Evolutionary conservation across 2,113 vertebrate genomes (phyloP).

Genomic region (Ibidorhyncha struthersii): DNA sequence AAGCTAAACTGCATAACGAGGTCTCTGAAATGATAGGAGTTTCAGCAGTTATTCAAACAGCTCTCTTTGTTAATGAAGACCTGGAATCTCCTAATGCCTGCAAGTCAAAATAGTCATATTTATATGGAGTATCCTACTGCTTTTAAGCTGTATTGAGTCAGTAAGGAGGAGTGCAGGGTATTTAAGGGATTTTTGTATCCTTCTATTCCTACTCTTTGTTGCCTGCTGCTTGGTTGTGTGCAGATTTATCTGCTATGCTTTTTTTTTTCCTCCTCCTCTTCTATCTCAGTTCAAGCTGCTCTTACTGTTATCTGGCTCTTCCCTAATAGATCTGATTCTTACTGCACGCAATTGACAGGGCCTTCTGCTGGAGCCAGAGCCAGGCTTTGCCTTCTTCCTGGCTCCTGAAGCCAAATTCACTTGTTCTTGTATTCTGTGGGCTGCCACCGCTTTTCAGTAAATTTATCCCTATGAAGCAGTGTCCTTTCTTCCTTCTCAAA

Average conservation of each 20-base stretch:
- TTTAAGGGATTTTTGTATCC: not conserved
- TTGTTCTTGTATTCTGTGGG: not conserved
- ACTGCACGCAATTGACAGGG: not conserved
- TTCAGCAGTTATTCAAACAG: not conserved
- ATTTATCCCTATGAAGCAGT: not conserved
- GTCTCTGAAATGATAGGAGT: not conserved
- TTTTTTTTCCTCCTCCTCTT: not conserved
- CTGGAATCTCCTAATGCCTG: not conserved
- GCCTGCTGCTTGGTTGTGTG: not conserved
- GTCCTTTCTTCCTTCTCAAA: not conserved
- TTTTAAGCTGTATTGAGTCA: not conserved
- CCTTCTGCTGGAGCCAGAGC: not conserved
- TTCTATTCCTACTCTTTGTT: not conserved
- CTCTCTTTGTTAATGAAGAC: not conserved
- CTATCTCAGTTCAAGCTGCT: not conserved
- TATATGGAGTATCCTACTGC: not conserved
- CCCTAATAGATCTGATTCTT: not conserved
- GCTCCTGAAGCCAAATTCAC: not conserved
- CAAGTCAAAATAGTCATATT: not conserved
- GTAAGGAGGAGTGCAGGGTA: not conserved
- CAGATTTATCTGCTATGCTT: not conserved
- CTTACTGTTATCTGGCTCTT: not conserved
- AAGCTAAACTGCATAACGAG: not conserved
- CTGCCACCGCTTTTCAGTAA: not conserved
- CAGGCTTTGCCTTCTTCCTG: not conserved